Conservation (phyloP, 2,797 vertebrate species). For the Megaceryle alcyon region DNA sequence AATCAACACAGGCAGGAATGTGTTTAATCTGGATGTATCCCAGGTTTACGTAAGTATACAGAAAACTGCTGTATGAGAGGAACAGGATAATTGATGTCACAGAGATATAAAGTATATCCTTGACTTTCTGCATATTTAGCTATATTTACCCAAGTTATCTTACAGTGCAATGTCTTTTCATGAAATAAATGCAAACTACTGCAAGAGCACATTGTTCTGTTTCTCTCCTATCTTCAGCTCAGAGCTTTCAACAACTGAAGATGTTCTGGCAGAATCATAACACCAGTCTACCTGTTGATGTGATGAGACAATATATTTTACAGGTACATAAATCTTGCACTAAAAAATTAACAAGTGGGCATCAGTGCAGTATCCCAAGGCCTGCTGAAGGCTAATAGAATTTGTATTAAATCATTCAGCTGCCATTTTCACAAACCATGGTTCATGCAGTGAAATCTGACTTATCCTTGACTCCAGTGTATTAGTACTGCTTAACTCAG, state of each 20-base stretch:
- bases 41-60: background rate
- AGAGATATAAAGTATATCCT: conserved; percentile 1
- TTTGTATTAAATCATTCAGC: background rate
- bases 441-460: background rate
- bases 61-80: conserved; percentile 21
- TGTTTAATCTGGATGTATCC: conserved; percentile 43
- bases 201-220: background rate
- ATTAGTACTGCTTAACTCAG: background rate
- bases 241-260: background rate
- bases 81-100: conserved; percentile 11
- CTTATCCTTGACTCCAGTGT: background rate
- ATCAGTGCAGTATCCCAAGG: background rate
- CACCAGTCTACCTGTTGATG: background rate
- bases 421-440: background rate
- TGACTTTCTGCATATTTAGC: conserved; percentile 15
- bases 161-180: background rate
- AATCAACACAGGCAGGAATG: background rate
- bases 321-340: background rate
- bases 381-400: background rate
- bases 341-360: background rate
- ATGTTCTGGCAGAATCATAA: background rate
- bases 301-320: background rate
- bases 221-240: background rate
- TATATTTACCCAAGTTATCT: background rate
- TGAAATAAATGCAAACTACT: background rate